Conservation (phyloP, 2,888 invertebrate species). For the Ormyrus labotus region DNA sequence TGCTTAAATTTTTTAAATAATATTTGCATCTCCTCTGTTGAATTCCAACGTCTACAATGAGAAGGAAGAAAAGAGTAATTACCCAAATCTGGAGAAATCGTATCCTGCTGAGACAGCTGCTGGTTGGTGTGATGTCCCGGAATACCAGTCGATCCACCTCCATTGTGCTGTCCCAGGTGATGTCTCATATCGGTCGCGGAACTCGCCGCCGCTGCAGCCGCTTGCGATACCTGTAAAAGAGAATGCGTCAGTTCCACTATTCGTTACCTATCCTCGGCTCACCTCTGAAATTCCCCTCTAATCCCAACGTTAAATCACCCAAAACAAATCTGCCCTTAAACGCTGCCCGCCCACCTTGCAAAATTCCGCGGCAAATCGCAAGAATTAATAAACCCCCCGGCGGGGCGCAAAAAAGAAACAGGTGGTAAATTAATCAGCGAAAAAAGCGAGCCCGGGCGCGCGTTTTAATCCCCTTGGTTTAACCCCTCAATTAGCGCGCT, state of each 20-base stretch:
- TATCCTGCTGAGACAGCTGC: slow-evolving; percentile 73
- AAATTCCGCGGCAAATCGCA: too few species aligned
- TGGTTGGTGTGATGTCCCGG: slow-evolving; percentile 74
- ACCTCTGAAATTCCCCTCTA: too few species aligned
- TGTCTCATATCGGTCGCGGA: slow-evolving; percentile 74
- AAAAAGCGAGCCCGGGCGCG: slow-evolving; percentile 9
- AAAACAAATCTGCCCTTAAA: too few species aligned
- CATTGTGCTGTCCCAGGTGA: slow-evolving; percentile 74
- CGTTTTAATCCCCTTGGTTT: slow-evolving; percentile 10
- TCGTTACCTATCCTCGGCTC: too few species aligned
- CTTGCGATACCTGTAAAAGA: slow-evolving; percentile 70
- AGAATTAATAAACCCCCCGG: not conserved
- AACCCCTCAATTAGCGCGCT: slow-evolving; percentile 35
- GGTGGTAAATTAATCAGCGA: slow-evolving; percentile 36
- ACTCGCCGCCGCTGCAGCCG: slow-evolving; percentile 74
- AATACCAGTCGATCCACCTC: slow-evolving; percentile 71
- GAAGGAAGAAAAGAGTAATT: slow-evolving; percentile 44
- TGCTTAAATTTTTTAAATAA: too few species aligned
- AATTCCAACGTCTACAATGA: too few species aligned
- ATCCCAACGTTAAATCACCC: too few species aligned
- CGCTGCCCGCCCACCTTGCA: too few species aligned
- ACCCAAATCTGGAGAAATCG: slow-evolving; percentile 73
- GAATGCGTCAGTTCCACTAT: not conserved
- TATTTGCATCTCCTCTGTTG: too few species aligned
- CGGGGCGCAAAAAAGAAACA: not conserved